Percentiles rank a stretch among this genome's conserved stretches.
These are phyloP conservation scores for Cataglyphis albicans DNA, from an alignment of 2,888 invertebrate genomes.

Conservation along the genomic window DNA sequence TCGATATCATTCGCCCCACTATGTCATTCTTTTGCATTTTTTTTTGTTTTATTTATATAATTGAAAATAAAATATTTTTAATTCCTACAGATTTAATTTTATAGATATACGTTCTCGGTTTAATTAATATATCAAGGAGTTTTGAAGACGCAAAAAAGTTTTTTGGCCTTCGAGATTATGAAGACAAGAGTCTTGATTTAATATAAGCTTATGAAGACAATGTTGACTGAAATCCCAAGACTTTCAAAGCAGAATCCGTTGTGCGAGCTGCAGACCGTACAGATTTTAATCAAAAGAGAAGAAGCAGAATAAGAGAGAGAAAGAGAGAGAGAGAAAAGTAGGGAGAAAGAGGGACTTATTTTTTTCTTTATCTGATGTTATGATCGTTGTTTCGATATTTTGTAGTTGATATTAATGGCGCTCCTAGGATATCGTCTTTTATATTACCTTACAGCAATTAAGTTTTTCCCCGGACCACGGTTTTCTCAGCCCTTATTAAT, in stretches of 20 bases:
- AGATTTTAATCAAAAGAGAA: conserved; percentile 14
- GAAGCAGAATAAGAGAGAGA: neutral
- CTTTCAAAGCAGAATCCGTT: neutral
- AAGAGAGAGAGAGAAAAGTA: neutral
- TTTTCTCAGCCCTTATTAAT: conserved; percentile 18
- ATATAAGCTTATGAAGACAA: neutral
- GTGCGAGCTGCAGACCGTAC: neutral
- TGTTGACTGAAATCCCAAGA: neutral
- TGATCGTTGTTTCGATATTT: neutral
- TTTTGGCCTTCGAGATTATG: neutral
- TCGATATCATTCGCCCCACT: too few relatives aligned
- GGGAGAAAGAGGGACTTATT: neutral
- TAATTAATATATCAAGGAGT: neutral
- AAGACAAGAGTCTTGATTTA: neutral
- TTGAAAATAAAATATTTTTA: neutral
- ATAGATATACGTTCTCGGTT: neutral
- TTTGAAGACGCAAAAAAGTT: neutral
- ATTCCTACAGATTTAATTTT: neutral
- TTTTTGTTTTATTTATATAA: neutral
- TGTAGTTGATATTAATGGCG: neutral
- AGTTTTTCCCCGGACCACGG: neutral
- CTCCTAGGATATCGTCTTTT: conserved; percentile 1
- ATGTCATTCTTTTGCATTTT: neutral
- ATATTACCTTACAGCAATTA: neutral
- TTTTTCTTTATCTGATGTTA: neutral